phyloP scores from a whole-genome alignment of 2,888 invertebrate species.

The Eupithecia inturbata region DNA sequence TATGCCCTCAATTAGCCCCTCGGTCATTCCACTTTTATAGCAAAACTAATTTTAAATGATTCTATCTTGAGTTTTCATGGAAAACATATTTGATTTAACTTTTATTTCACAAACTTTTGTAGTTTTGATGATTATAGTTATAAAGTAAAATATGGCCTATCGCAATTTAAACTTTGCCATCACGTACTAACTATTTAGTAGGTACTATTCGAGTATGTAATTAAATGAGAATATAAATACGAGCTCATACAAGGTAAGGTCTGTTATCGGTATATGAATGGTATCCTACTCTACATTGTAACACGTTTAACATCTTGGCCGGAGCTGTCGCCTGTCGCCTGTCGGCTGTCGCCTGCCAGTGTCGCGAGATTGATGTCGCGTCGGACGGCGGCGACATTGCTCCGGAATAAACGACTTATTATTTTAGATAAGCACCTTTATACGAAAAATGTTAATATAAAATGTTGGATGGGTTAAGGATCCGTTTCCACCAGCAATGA shows the following conservation, averaged over 20 bases:
- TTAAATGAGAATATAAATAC: not conserved
- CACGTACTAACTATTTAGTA: not conserved
- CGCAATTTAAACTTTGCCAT: not conserved
- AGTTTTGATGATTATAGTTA: not conserved
- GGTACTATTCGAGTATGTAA: not conserved
- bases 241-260: not conserved
- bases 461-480: not conserved
- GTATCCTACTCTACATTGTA: not conserved
- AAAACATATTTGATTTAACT: not conserved
- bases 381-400: not conserved
- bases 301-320: not conserved
- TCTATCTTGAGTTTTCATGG: not conserved
- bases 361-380: slow-evolving; percentile 1
- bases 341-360: not conserved
- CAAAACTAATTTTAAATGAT: not conserved
- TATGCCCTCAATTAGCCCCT: not conserved
- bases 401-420: not conserved
- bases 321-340: not conserved
- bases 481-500: not conserved
- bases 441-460: not conserved
- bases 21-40: not conserved
- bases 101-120: not conserved
- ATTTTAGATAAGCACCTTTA: not conserved
- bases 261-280: not conserved
- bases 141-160: not conserved